phyloP scores from a whole-genome alignment of 2,113 vertebrate genomes.

The Platysternon megacephalum region DNA sequence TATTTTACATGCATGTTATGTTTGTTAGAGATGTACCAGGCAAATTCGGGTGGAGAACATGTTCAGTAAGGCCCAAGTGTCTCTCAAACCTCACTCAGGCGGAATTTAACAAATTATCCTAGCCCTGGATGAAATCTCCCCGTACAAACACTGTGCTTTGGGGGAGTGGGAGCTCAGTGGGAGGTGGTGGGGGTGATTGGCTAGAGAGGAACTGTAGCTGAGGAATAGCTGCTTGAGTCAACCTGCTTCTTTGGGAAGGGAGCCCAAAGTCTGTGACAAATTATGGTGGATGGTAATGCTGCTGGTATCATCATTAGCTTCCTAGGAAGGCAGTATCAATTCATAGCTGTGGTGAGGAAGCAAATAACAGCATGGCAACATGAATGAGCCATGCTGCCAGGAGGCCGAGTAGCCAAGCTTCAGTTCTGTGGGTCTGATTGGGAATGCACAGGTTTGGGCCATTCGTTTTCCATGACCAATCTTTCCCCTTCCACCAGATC shows the following conservation, averaged over 20 bases:
- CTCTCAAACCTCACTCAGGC: background rate
- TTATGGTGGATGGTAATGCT: background rate
- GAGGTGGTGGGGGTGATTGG: background rate
- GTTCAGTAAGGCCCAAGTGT: background rate
- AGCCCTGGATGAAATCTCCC: background rate
- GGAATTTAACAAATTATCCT: background rate
- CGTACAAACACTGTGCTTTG: background rate
- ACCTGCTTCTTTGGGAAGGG: rapidly evolving
- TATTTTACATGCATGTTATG: background rate
- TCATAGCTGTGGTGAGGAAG: rapidly evolving
- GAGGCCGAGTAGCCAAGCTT: background rate
- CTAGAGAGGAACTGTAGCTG: background rate
- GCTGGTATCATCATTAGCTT: background rate
- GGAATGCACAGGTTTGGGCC: background rate
- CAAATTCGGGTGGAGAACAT: background rate
- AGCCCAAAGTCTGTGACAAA: background rate
- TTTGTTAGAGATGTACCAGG: background rate
- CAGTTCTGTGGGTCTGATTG: background rate
- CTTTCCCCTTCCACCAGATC: background rate
- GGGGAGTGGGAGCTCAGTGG: background rate
- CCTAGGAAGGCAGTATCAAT: background rate
- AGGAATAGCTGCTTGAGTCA: rapidly evolving
- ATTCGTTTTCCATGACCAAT: rapidly evolving
- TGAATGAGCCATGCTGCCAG: background rate
- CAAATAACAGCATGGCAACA: background rate